These are phyloP conservation scores for Gadus chalcogrammus DNA, from an alignment of 2,113 vertebrate genomes.

Conservation along the genomic window DNA sequence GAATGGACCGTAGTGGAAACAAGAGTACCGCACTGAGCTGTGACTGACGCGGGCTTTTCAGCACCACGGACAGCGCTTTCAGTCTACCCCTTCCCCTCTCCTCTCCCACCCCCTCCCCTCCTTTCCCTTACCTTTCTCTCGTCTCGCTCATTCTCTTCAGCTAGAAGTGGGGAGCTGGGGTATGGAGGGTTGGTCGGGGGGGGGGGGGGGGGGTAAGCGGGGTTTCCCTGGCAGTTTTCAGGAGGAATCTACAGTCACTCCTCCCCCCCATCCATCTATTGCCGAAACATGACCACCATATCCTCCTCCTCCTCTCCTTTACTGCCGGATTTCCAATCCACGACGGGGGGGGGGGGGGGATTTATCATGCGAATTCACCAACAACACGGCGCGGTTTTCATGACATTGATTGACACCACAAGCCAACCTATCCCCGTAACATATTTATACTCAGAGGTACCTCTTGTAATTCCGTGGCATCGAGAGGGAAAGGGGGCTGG, in stretches of 20 bases:
- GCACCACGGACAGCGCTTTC: slow-evolving; percentile 70
- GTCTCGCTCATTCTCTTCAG: neutral
- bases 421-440: too few species aligned
- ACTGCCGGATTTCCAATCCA: too few species aligned
- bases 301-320: too few species aligned
- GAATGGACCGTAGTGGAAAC: slow-evolving; percentile 41
- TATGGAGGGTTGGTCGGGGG: neutral
- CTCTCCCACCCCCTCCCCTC: neutral
- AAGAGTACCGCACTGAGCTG: slow-evolving; percentile 57
- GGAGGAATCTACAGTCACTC: slow-evolving; percentile 53
- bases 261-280: slow-evolving; percentile 38
- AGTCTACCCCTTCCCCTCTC: neutral
- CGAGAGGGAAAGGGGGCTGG: too few species aligned
- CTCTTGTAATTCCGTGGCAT: too few species aligned
- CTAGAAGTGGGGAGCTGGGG: too few species aligned
- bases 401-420: slow-evolving; percentile 51
- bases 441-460: too few species aligned
- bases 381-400: slow-evolving; percentile 40
- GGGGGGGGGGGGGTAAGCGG: slow-evolving; percentile 33
- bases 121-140: slow-evolving; percentile 4
- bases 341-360: slow-evolving; percentile 16
- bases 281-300: too few species aligned
- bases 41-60: slow-evolving; percentile 68
- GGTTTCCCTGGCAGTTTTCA: slow-evolving; percentile 76
- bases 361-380: slow-evolving; percentile 33